Evolutionary conservation across 2,113 vertebrate genomes (phyloP), one percentile per base, ranked within the genome.

Genomic region (Pygoscelis antarcticus): DNA sequence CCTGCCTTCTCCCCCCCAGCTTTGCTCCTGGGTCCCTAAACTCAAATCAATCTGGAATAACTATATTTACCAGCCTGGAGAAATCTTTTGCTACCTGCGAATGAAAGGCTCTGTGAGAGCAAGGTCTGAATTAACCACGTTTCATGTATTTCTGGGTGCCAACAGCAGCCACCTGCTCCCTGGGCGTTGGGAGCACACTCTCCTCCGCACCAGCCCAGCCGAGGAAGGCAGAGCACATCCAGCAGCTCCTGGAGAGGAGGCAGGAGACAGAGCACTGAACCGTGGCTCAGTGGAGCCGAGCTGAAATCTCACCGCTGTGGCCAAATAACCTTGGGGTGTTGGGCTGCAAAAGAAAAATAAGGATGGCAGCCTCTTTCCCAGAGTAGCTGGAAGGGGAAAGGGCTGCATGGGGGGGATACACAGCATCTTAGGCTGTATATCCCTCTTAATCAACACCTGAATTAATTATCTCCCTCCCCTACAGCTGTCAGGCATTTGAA

Each of bases 91-190:
- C 19, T 34, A 13, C 42, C 61, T 40, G 40, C n/a, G 65, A 22
- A 36, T 0, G n/a, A 25, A 57, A 38, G 13, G 22, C 44, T 65
- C 44, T 30, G 64, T 1, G 51, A 38, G 44, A 52, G 16, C 13
- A 9, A 14, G 34, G 49, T 1, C 6, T 1, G 16, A 18, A 22
- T 42, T 4, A 19, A 5, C 25, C 40, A 3, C 10, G 0, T 70
- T 65, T n/a, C 9, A 0, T 1, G 0, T 8, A 3, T 38, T 27
- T 17, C 44, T 18, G 74, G 72, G 76, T 69, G 21, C 36, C 29
- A 15, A 26, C 9, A 49, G n/a, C 76, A 29, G 10, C 74, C 70
- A 8, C 46, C 81, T 23, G 62, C 89, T 49, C 77, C 76, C 70
- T 1, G 36, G 0, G 32, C 2, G 1, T 3, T 5, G 34, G 76